Evolutionary conservation across 2,888 invertebrate genomes (phyloP), one percentile per base, ranked within the genome.

Genomic region (Drosophila hamatofila): DNA sequence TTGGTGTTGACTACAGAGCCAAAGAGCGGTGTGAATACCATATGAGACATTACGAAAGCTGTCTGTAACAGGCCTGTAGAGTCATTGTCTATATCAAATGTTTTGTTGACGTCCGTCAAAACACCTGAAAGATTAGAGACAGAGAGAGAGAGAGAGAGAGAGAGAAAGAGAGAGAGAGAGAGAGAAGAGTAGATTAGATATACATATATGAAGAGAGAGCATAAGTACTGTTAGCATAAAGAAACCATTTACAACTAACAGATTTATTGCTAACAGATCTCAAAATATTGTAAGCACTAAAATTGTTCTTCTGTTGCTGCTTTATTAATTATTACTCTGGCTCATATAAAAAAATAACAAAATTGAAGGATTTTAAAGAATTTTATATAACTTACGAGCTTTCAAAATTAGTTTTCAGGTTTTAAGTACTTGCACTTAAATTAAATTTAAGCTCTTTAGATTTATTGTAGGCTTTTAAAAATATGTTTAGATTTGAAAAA

Each of bases 11-110:
- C n/a, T n/a, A n/a, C n/a, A n/a, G n/a, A 99, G 14, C 99, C 99
- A 93, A 99, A 99, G 58, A 99, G 92, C 0, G 99, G 99, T 1
- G 99, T 99, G 92, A 97, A 98, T 61, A 98, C 93, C 99, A 99
- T 99, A 93, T 99, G 99, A 67, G 97, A 97, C 69, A 98, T 93
- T 67, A 99, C 97, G 92, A 99, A 99, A 21, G 96, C 97, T 0
- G 99, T 99, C 90, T 95, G 95, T 25, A 99, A 94, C 2, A 99
- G 94, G 0, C 99, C 99, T n/a, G 95, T 97, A 78, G 94, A 92
- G 80, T 96, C 96, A 92, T 98, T 96, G 44, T 94, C 93, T 68
- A 98, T 96, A 0, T 93, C 2, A 91, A 97, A 99, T 79, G 96
- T 95, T 0, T 80, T 85, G 92, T 97, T 95, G 58, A 99, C 96